Evolutionary conservation across 2,888 invertebrate species (phyloP).

Genomic region (Alviniconcha strummeri): DNA sequence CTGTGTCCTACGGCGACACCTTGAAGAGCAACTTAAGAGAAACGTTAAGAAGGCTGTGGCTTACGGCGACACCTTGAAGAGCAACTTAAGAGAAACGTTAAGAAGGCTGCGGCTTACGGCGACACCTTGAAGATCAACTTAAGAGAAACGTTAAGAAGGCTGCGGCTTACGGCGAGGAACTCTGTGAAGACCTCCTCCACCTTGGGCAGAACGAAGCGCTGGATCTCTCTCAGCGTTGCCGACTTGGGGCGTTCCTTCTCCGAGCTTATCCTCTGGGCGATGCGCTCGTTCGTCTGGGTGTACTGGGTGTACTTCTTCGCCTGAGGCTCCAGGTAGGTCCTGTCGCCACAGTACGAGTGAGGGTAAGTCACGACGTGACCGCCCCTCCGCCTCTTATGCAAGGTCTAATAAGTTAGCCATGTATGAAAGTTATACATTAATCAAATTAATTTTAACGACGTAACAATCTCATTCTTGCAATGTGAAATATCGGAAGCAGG

Average conservation of each 20-base stretch:
- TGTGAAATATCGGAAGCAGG: background rate
- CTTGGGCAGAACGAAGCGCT: conserved; percentile 56
- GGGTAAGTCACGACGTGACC: too few relatives aligned
- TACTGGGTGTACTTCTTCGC: conserved; percentile 60
- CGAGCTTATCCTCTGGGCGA: conserved; percentile 51
- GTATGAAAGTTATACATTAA: too few relatives aligned
- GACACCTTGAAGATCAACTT: too few relatives aligned
- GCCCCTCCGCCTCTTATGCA: too few relatives aligned
- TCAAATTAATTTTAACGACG: background rate
- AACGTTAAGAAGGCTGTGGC: too few relatives aligned
- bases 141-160: conserved; percentile 27
- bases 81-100: too few relatives aligned
- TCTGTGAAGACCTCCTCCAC: conserved; percentile 67
- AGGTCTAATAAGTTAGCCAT: too few relatives aligned
- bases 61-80: too few relatives aligned
- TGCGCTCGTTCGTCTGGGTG: conserved; percentile 60
- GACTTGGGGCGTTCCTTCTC: conserved; percentile 70
- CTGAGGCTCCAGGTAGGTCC: conserved; percentile 66
- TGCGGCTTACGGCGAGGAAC: conserved; percentile 65
- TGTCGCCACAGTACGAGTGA: conserved; percentile 31
- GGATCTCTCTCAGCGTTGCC: conserved; percentile 63
- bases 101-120: too few relatives aligned
- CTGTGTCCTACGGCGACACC: too few relatives aligned
- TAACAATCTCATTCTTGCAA: background rate
- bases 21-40: too few relatives aligned